Evolutionary conservation across 1,140 invertebrate species (phyloP).

Genomic region (Stenopsyche tienmushanensis): DNA sequence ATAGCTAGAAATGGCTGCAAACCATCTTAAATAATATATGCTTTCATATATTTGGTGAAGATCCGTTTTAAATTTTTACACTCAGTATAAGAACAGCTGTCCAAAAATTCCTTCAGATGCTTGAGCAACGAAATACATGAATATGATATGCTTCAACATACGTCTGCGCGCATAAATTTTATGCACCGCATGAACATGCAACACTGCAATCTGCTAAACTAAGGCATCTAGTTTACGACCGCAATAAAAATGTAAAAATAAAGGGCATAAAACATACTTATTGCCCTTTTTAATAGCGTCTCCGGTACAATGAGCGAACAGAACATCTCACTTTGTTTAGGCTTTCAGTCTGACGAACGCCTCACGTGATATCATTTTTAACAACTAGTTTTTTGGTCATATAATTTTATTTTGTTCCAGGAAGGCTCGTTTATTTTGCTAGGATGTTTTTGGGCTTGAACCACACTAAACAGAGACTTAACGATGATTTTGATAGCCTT

Average conservation of each 20-base stretch:
- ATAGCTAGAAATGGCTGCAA: no score
- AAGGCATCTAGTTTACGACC: background rate
- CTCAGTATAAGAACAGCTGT: no score
- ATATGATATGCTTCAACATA: no score
- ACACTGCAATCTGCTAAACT: background rate
- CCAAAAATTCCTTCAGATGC: no score
- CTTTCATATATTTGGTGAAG: no score
- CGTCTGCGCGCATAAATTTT: no score
- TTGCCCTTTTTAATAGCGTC: slow-evolving; percentile 7
- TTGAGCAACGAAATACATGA: no score
- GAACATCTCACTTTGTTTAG: background rate
- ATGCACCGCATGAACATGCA: no score
- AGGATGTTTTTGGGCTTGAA: no score
- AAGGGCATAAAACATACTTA: background rate
- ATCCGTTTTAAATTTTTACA: no score
- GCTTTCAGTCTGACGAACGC: background rate
- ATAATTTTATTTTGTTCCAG: background rate
- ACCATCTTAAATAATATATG: no score
- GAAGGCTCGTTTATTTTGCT: background rate
- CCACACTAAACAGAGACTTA: background rate
- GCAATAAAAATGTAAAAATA: background rate
- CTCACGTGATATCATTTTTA: background rate
- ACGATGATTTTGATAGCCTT: background rate
- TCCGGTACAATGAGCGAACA: background rate
- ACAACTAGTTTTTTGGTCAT: background rate